Conservation (phyloP, 2,113 vertebrate species). For the Oryzias woworae region DNA sequence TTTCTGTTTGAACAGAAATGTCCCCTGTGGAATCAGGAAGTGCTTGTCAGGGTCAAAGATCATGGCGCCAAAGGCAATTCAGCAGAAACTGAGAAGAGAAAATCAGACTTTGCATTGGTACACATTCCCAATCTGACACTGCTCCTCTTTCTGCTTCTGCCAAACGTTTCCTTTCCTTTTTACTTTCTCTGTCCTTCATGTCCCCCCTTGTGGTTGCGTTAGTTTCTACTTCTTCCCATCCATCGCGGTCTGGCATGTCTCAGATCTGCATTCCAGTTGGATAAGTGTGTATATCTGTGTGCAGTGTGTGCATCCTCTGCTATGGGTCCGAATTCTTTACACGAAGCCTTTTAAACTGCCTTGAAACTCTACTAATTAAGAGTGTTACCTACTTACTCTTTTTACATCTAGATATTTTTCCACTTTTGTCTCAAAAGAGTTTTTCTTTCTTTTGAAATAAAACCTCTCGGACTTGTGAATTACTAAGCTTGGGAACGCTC, state of each 20-base stretch:
- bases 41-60: conserved; percentile 49
- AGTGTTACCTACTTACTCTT: too few species aligned
- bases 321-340: too few species aligned
- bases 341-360: too few species aligned
- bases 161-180: conserved; percentile 21
- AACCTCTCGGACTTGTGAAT: too few species aligned
- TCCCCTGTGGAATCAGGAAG: conserved; percentile 33
- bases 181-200: conserved; percentile 6
- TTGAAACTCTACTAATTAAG: too few species aligned
- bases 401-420: too few species aligned
- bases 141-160: conserved; percentile 20
- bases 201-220: conserved; percentile 29
- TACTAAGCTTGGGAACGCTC: too few species aligned
- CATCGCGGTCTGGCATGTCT: conserved; percentile 65
- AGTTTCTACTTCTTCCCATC: conserved; percentile 24
- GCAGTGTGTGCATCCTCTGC: conserved; percentile 5
- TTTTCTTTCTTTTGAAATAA: too few species aligned
- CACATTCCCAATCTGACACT: neutral
- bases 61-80: conserved; percentile 37
- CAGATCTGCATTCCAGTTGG: conserved; percentile 62
- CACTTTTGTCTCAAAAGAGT: too few species aligned
- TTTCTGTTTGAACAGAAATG: conserved; percentile 3
- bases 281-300: conserved; percentile 29
- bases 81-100: conserved; percentile 47
- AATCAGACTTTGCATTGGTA: conserved; percentile 8